Conservation (phyloP, 2,888 invertebrate genomes). For the Temnothorax unifasciatus region DNA sequence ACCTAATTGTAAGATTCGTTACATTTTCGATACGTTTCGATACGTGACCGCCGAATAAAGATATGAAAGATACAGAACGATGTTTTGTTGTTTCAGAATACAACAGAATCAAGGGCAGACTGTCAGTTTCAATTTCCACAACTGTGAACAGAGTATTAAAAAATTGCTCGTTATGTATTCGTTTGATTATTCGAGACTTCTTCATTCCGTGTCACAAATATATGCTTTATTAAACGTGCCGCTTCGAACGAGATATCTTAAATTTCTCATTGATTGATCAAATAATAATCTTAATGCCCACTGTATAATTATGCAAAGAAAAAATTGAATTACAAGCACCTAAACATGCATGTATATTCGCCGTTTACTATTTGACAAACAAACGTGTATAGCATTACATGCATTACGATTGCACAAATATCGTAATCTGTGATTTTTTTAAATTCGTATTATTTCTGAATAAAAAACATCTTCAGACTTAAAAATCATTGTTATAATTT, state of each 20-base stretch:
- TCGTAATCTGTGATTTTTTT: not conserved
- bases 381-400: not conserved
- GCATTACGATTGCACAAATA: not conserved
- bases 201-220: not conserved
- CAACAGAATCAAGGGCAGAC: no score
- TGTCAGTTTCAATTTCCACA: not conserved
- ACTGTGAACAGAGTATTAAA: conserved; percentile 19
- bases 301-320: not conserved
- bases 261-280: not conserved
- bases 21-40: no score
- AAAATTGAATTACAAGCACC: not conserved
- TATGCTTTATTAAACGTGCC: not conserved
- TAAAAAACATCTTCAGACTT: not conserved
- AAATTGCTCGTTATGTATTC: not conserved
- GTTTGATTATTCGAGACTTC: not conserved
- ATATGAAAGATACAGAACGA: no score
- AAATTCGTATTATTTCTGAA: not conserved
- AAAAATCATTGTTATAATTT: conserved; percentile 13
- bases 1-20: no score
- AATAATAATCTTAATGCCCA: not conserved
- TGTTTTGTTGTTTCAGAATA: not conserved
- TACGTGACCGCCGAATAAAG: no score
- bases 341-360: not conserved
- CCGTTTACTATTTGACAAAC: not conserved
- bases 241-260: not conserved